Evolutionary conservation across 2,797 vertebrate genomes (phyloP).

Genomic region (Tympanoctomys barrerae): DNA sequence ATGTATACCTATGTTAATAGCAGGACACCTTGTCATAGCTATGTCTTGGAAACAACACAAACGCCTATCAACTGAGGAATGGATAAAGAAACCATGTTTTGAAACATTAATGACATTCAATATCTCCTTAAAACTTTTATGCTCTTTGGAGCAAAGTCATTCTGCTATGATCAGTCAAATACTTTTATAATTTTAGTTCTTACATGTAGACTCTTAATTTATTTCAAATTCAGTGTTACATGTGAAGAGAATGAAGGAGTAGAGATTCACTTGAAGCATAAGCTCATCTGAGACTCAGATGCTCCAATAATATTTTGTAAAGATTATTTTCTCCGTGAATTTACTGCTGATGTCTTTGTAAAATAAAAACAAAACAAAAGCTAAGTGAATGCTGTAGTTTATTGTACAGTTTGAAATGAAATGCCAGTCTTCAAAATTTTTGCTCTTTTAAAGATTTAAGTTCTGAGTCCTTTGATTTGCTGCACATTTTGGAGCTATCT

Average conservation of each 20-base stretch:
- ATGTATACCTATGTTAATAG: too few species aligned
- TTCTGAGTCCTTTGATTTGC: not conserved
- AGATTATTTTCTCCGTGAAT: not conserved
- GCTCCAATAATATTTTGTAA: not conserved
- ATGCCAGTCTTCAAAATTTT: not conserved
- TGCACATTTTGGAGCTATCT: not conserved
- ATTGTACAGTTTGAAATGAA: not conserved
- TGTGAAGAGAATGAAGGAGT: not conserved
- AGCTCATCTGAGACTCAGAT: too few species aligned
- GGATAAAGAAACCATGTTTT: not conserved
- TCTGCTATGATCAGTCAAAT: not conserved
- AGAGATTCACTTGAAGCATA: not conserved
- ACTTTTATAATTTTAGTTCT: not conserved
- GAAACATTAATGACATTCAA: not conserved
- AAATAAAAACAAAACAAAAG: not conserved
- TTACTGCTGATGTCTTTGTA: not conserved
- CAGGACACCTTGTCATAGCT: too few species aligned
- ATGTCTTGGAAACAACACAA: too few species aligned
- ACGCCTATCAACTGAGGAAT: too few species aligned
- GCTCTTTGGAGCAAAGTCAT: not conserved
- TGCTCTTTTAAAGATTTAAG: not conserved
- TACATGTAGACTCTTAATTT: not conserved
- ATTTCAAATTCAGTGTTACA: not conserved
- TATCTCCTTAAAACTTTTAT: not conserved
- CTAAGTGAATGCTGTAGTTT: not conserved